Evolutionary conservation across 2,888 invertebrate species (phyloP), one percentile per base, ranked within the genome.

Genomic region (Drosophila bunnanda): DNA sequence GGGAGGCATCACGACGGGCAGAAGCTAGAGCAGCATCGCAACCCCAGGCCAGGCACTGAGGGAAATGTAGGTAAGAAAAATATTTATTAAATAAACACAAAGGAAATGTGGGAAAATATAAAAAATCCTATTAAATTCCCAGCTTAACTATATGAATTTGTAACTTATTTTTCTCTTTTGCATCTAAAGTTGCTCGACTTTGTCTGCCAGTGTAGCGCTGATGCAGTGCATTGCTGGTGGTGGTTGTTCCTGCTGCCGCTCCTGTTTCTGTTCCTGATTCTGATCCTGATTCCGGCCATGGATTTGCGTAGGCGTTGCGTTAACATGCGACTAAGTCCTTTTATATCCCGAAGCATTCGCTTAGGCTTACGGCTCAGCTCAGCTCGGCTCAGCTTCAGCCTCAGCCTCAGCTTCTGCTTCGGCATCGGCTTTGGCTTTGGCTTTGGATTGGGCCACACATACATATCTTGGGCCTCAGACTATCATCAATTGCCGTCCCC

Each of bases 271-370:
- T 15, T 25, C 20, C 39, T 12, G 46, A 10, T 15, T 30, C 52
- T 61, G 54, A 39, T 71, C 58, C 44, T 68, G 64, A 28, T 77
- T 56, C 53, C 57, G 41, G 34, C 44, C 71, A 72, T 74, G 89
- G 85, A 89, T 89, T 88, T 89, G 80, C 80, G 89, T 89, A 89
- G 89, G 85, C 85, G 88, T 86, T 88, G 87, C 89, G 85, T 88
- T 88, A 89, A 85, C 85, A 85, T 89, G 85, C 88, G 88, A 77
- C 85, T 89, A 89, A 86, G 85, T 86, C 85, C 89, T 89, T 86
- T 86, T 89, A 86, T 86, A 82, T 89, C 88, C 89, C 70, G 77
- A 61, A 82, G 85, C 88, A 76, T 88, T 80, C 78, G 78, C 87
- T 70, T 70, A 57, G 84, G 89, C 75, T 67, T 78, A 68, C 41